phyloP scores from a whole-genome alignment of 1,140 invertebrate species.

The Microplitis mediator region DNA sequence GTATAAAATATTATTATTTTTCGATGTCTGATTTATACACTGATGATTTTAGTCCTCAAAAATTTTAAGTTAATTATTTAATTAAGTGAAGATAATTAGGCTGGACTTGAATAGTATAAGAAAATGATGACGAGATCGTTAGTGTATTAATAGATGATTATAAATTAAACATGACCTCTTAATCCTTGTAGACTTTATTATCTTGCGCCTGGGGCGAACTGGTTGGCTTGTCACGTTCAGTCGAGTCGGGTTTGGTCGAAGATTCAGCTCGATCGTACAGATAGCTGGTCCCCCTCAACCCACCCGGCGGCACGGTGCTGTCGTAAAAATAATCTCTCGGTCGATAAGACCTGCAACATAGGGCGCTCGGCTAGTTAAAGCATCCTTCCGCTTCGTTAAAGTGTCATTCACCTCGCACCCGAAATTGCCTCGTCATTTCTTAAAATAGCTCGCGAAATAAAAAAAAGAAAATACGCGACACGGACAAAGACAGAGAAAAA shows the following conservation, averaged over 20 bases:
- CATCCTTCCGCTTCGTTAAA: constrained; percentile 8
- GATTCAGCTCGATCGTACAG: constrained; percentile 57
- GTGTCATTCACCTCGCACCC: neutral
- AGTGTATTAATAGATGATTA: neutral
- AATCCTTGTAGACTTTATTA: constrained; percentile 54
- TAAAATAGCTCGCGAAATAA: neutral
- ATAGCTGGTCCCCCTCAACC: constrained; percentile 56
- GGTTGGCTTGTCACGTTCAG: constrained; percentile 50
- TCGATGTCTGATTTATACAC: too few species aligned
- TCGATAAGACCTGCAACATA: constrained; percentile 50
- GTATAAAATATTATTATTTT: too few species aligned
- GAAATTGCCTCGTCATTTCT: neutral
- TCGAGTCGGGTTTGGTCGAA: constrained; percentile 51
- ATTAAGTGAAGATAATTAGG: too few species aligned
- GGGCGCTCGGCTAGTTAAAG: neutral
- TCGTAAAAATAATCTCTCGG: constrained; percentile 59
- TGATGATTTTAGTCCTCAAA: too few species aligned
- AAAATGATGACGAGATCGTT: neutral
- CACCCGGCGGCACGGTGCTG: constrained; percentile 51
- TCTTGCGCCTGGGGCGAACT: constrained; percentile 50
- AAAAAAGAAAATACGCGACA: neutral
- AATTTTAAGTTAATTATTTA: too few species aligned
- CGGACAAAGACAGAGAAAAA: neutral
- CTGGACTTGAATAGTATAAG: neutral
- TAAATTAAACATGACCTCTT: constrained; percentile 19